Conservation (phyloP, 1,140 invertebrate species). For the Argopecten irradians region DNA sequence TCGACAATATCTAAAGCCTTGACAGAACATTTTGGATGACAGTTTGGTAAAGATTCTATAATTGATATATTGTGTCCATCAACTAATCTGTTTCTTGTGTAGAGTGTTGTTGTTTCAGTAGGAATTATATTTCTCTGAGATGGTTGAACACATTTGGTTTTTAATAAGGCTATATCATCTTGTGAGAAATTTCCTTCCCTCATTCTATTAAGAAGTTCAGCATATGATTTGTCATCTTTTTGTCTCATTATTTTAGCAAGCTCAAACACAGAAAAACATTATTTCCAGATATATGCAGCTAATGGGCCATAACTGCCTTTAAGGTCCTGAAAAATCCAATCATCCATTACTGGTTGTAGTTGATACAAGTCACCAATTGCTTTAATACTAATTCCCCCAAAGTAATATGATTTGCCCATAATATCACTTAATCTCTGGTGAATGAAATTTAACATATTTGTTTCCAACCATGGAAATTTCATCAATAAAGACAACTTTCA, state of each 20-base stretch:
- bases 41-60: too few relatives aligned
- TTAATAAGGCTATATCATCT: too few relatives aligned
- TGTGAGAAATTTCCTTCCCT: too few relatives aligned
- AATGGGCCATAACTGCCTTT: constrained; percentile 39
- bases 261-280: constrained; percentile 42
- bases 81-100: too few relatives aligned
- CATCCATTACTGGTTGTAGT: constrained; percentile 47
- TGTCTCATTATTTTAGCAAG: constrained; percentile 44
- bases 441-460: constrained; percentile 45
- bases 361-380: constrained; percentile 52
- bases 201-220: constrained; percentile 27
- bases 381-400: constrained; percentile 51
- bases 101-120: too few relatives aligned
- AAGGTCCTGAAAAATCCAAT: too few relatives aligned
- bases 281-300: constrained; percentile 38
- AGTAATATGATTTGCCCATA: constrained; percentile 40
- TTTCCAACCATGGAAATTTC: constrained; percentile 58
- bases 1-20: too few relatives aligned
- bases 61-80: too few relatives aligned
- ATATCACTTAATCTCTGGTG: constrained; percentile 41
- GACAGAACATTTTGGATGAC: too few relatives aligned
- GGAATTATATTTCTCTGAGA: too few relatives aligned
- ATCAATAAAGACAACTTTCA: constrained; percentile 57
- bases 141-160: too few relatives aligned
- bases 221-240: too few relatives aligned